Conservation (phyloP, 2,888 invertebrate genomes). For the Lepidocyrtinus sp. region DNA sequence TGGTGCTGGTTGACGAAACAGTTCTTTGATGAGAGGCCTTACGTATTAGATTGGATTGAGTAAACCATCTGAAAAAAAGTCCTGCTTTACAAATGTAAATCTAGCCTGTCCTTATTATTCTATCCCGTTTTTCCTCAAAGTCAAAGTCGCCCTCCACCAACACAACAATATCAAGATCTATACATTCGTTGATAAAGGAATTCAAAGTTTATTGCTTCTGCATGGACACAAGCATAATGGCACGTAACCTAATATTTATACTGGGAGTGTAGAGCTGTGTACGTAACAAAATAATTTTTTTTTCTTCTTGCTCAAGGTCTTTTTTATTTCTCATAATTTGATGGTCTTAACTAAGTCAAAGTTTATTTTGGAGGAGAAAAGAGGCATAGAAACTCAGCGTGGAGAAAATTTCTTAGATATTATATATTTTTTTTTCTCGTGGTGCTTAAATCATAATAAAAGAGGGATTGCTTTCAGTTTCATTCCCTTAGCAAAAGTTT, state of each 20-base stretch:
- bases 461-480: constrained; percentile 44
- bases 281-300: constrained; percentile 6
- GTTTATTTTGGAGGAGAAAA: constrained; percentile 42
- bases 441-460: neutral
- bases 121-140: neutral
- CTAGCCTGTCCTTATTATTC: no score
- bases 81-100: no score
- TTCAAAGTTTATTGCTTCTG: neutral
- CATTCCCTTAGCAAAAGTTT: constrained; percentile 14
- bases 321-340: constrained; percentile 24
- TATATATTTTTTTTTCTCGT: neutral
- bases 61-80: no score
- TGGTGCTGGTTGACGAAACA: constrained; percentile 31
- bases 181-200: neutral
- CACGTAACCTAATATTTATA: constrained; percentile 1
- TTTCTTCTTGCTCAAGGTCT: neutral
- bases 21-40: neutral
- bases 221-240: neutral
- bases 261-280: neutral
- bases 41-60: constrained; percentile 2
- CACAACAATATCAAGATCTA: no score
- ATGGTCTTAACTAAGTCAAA: constrained; percentile 36
- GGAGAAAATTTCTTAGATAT: constrained; percentile 7
- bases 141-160: neutral
- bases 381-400: constrained; percentile 2